Evolutionary conservation across 2,888 invertebrate species (phyloP), one percentile per base, ranked within the genome.

Genomic region (Leptothorax acervorum): DNA sequence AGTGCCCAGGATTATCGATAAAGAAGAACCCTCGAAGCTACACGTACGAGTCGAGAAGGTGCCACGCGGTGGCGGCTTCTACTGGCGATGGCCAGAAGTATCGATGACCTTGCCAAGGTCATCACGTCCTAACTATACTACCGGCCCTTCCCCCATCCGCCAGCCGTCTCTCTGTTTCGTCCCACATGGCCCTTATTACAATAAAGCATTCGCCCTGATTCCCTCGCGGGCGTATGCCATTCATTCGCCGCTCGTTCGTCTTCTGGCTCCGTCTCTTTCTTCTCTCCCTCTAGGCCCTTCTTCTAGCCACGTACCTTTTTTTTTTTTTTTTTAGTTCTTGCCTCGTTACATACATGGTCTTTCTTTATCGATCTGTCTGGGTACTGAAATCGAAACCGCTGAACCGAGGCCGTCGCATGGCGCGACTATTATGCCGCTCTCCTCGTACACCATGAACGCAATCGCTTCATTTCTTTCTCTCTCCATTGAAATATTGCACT

Each of bases 61-160:
- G 82, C 89, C 89, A 88, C 71, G 86, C 88, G 84, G 92, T 94
- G 93, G 93, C 93, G 93, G 82, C 93, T 89, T 90, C 89, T 89
- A 75, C 92, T 90, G 94, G 93, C 92, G 73, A 83, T 94, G 94
- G 92, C 93, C 94, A 94, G 93, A 94, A 92, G 87, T 87, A 87
- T 31, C 68, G 82, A 87, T 94, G 93, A 94, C 94, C 94, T 94
- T 94, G 93, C 85, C 94, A 94, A 94, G 94, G 94, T 94, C 93
- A 94, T 88, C 73, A 84, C 91, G 90, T 92, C 92, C 93, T 89
- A 92, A 94, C 93, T 91, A 91, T 91, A 91, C 90, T 91, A 85
- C 81, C 65, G 73, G 85, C 83, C 90, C 92, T 90, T 90, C 86
- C 87, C 87, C 83, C 87, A n/a, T 85, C 85, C 83, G 60, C 82